Evolutionary conservation across 2,888 invertebrate genomes (phyloP), one percentile per base, ranked within the genome.

Genomic region (Idaea biselata): DNA sequence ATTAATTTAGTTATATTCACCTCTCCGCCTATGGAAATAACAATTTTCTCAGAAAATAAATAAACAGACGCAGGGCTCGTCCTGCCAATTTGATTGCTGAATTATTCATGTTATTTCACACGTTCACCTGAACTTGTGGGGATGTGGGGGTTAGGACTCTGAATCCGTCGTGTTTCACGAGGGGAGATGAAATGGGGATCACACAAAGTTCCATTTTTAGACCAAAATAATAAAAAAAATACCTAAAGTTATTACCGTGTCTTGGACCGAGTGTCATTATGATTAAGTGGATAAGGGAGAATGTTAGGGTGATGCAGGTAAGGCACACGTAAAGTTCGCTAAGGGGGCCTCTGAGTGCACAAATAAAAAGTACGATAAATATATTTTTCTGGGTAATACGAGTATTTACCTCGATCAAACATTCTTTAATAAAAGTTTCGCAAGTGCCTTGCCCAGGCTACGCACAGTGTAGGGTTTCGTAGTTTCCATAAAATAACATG

Each of bases 31-130:
- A 77, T 72, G 74, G 77, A 84, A 84, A 86, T 87, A 83, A 18
- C 17, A 18, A 56, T 90, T 83, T 75, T 76, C 77, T 76, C 75
- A 73, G 74, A 84, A 88, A 88, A 89, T 89, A 91, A 91, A 90
- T 89, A 91, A 88, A 87, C 84, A 84, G 78, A 75, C 79, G 81
- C 82, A 84, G 81, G 86, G 85, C n/a, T n/a, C n/a, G 88, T 88
- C 88, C 89, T 84, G 87, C 86, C 88, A 88, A 91, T 91, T 91
- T 88, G 85, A 87, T 87, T 83, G 84, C 86, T 91, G 91, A 91
- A 91, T 91, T 85, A 91, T 91, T 89, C 91, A 91, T 91, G 88
- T 81, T 78, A 83, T 87, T 86, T 87, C 87, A 83, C 82, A 76
- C 81, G 82, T 80, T 75, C 82, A 88, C 86, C 87, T 83, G 81